phyloP scores from a whole-genome alignment of 2,113 vertebrate species.

The Neotoma lepida region DNA sequence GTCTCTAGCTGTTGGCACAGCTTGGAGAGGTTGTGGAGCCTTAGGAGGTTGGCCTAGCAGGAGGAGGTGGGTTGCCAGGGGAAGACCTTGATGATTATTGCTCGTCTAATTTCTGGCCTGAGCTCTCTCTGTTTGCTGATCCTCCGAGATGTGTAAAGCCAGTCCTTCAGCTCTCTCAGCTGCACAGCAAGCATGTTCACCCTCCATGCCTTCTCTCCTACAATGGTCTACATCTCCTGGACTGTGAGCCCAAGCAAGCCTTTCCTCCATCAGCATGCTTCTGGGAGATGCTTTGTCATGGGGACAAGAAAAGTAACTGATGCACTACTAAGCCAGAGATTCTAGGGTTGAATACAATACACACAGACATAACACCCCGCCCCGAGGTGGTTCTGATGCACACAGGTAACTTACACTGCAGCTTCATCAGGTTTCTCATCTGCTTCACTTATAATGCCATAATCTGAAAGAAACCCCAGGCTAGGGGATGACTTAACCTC shows the following conservation, averaged over 20 bases:
- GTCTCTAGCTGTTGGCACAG: background rate
- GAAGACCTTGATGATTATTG: background rate
- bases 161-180: background rate
- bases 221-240: background rate
- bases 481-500: background rate
- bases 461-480: background rate
- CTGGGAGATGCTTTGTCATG: background rate
- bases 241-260: background rate
- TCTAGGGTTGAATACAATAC: background rate
- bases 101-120: background rate
- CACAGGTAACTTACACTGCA: background rate
- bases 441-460: background rate
- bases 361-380: background rate
- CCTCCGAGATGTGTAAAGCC: background rate
- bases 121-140: background rate
- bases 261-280: background rate
- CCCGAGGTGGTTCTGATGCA: background rate
- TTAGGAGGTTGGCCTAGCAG: background rate
- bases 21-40: background rate
- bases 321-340: background rate
- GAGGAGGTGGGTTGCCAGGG: background rate
- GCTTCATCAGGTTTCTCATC: background rate
- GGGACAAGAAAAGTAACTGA: background rate
- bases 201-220: background rate
- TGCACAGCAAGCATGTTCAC: background rate